These are phyloP conservation scores for Cryptus armator DNA, from an alignment of 2,888 invertebrate species.

Conservation along the genomic window DNA sequence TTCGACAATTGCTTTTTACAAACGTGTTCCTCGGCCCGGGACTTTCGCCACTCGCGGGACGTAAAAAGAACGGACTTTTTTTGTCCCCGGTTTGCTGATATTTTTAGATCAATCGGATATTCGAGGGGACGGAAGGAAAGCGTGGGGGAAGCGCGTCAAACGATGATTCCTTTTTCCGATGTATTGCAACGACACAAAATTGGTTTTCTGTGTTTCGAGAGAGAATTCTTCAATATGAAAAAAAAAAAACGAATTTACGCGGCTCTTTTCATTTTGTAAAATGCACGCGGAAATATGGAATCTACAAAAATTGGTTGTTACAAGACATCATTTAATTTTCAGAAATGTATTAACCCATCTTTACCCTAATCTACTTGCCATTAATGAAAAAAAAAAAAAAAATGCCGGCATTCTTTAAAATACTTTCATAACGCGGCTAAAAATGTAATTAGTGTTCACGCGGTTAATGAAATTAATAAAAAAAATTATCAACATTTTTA, in stretches of 20 bases:
- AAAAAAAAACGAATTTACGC: background rate
- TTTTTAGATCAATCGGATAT: conserved; percentile 3
- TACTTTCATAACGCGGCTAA: too few relatives aligned
- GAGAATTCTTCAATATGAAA: background rate
- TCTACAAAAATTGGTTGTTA: too few relatives aligned
- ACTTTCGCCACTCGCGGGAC: background rate
- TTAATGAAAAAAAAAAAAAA: too few relatives aligned
- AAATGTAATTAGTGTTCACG: too few relatives aligned
- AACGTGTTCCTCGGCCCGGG: background rate
- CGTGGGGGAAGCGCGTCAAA: background rate
- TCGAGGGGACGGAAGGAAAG: background rate
- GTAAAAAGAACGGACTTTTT: background rate
- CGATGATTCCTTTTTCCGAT: background rate
- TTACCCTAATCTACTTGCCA: too few relatives aligned
- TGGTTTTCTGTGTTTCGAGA: background rate
- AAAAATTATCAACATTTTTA: too few relatives aligned
- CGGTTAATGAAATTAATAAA: too few relatives aligned
- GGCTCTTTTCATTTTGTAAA: background rate
- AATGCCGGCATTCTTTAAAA: too few relatives aligned
- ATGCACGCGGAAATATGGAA: background rate
- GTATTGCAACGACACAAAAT: background rate
- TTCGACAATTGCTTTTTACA: conserved; percentile 56
- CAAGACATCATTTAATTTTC: too few relatives aligned
- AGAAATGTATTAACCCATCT: too few relatives aligned
- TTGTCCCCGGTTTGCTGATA: background rate